Evolutionary conservation across 2,888 invertebrate genomes (phyloP).

Genomic region (Kuschelorhynchus macadamiae): DNA sequence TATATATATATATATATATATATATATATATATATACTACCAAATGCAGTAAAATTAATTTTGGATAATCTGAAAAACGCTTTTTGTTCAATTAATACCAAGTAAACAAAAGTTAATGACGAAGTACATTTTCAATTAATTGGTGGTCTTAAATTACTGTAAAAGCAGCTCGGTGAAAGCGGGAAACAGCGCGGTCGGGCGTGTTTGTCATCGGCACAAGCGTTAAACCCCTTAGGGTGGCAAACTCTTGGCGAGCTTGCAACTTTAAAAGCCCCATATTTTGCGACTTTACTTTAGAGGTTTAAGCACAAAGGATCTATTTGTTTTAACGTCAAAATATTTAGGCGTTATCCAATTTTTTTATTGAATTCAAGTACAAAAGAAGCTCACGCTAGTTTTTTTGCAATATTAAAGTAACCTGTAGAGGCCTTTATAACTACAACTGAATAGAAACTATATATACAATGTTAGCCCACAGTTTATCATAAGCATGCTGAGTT

Average conservation of each 20-base stretch:
- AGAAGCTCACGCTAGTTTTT: no score
- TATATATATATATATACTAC: no score
- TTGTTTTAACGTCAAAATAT: not conserved
- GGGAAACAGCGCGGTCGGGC: slow-evolving; percentile 15
- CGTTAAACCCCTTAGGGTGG: slow-evolving; percentile 25
- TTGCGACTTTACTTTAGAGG: slow-evolving; percentile 12
- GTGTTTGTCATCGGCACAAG: slow-evolving; percentile 40
- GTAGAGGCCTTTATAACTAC: no score
- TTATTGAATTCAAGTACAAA: no score
- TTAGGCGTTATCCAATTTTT: no score
- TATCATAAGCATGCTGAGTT: no score
- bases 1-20: no score
- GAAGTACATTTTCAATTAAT: slow-evolving; percentile 38
- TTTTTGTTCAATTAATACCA: not conserved
- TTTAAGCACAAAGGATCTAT: not conserved
- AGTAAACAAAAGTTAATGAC: slow-evolving; percentile 31
- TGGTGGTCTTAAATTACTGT: slow-evolving; percentile 29
- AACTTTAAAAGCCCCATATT: slow-evolving; percentile 34
- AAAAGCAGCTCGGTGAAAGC: slow-evolving; percentile 15
- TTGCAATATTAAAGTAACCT: no score
- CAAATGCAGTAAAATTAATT: no score
- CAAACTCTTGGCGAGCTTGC: slow-evolving; percentile 19
- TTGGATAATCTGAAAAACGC: not conserved
- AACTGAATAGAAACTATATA: no score
- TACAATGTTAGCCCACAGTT: no score